phyloP scores from a whole-genome alignment of 2,113 vertebrate genomes.

The Herpetotheres cachinnans region DNA sequence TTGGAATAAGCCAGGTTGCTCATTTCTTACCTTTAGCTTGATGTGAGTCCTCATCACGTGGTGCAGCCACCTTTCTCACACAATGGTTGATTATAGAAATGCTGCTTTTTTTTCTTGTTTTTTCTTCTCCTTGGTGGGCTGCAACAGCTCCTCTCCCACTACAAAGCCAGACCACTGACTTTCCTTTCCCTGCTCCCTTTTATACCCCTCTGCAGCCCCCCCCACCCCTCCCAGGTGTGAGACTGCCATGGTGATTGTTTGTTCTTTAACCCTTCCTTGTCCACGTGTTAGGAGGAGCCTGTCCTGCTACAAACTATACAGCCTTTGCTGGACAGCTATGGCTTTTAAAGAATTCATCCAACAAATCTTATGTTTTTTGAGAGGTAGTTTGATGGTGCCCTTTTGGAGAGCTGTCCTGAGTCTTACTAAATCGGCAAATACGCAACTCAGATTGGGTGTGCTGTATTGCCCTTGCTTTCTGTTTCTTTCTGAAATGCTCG shows the following conservation, averaged over 20 bases:
- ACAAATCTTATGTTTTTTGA: not conserved
- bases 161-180: not conserved
- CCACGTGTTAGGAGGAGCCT: not conserved
- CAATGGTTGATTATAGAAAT: fast-evolving
- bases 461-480: not conserved
- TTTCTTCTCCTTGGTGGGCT: not conserved
- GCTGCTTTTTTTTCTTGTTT: not conserved
- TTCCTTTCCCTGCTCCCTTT: not conserved
- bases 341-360: not conserved
- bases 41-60: fast-evolving
- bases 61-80: not conserved
- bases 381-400: not conserved
- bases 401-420: not conserved
- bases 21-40: not conserved
- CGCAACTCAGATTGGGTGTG: not conserved
- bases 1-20: not conserved
- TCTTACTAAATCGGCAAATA: not conserved
- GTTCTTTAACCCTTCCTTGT: not conserved
- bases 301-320: not conserved
- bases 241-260: not conserved
- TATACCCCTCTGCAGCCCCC: not conserved
- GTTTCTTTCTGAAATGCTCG: not conserved
- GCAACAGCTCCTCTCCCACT: not conserved
- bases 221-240: not conserved
- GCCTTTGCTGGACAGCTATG: not conserved